Evolutionary conservation across 1,140 invertebrate genomes (phyloP), one percentile per base, ranked within the genome.

Genomic region (Drosophila virilis): DNA sequence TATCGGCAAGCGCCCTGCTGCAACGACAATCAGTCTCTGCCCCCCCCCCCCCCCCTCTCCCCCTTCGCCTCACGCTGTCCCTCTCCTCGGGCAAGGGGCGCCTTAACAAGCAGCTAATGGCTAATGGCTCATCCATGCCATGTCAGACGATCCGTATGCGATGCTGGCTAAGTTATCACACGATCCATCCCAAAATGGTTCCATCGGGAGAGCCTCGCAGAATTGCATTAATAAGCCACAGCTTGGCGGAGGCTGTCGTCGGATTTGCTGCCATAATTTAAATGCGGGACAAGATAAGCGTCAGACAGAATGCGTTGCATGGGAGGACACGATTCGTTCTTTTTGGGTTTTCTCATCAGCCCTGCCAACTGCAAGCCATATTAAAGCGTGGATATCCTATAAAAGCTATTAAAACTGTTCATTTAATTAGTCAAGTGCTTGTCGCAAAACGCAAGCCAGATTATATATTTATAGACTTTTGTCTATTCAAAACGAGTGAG

Each of bases 121-220:
- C 80, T 85, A 84, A 88, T 88, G 82, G 83, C 83, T 88, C 82
- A 86, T 88, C 55, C 72, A 70, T 61, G 32, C 68, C 84, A 82
- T 70, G 76, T 74, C 70, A 68, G 15, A 12, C 67, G 54, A 60
- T 75, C 66, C 61, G 46, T 45, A 10, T 65, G 17, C 32, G 12
- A 15, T 35, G 7, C 50, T 32, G 15, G 17, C 40, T 45, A 72
- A 65, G 32, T 65, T 65, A 65, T 65, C 46, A 54, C 68, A 50
- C 66, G 48, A 64, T 55, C 35, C 52, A 33, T 52, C 33, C 54
- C 13, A 17, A 46, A 28, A 73, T 40, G 46, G 35, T 22, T 22
- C 10, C 37, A 40, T 40, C 13, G 22, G 28, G n/a, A n/a, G n/a
- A 12, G 8, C 1, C 10, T 7, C 6, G 12, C 5, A 22, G 46